phyloP scores from a whole-genome alignment of 2,888 invertebrate species.

The Meta bourneti region DNA sequence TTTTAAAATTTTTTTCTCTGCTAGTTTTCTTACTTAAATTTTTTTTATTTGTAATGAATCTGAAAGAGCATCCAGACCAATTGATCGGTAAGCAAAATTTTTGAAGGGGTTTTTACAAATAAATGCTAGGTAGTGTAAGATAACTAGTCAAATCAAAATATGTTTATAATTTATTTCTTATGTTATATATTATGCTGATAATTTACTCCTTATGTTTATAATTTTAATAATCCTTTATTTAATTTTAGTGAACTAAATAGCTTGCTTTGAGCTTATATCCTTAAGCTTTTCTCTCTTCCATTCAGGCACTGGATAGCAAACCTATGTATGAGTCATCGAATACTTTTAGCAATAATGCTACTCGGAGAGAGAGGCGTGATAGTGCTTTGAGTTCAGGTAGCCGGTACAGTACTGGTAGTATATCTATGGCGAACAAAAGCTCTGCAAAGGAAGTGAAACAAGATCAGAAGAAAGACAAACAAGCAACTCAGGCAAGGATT shows the following conservation, averaged over 20 bases:
- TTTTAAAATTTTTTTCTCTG: too few species aligned
- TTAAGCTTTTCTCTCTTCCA: neutral
- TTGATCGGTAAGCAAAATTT: too few species aligned
- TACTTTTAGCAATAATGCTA: conserved; percentile 21
- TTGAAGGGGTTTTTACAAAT: too few species aligned
- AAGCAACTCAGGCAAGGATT: conserved; percentile 44
- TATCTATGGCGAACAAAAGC: conserved; percentile 50
- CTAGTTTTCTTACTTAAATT: too few species aligned
- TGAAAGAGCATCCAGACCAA: too few species aligned
- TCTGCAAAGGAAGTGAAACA: conserved; percentile 46
- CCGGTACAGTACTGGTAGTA: conserved; percentile 54
- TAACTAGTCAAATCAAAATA: too few species aligned
- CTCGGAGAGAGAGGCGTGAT: conserved; percentile 64
- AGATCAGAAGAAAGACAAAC: conserved; percentile 61
- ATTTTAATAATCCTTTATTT: neutral
- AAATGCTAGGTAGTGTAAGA: too few species aligned
- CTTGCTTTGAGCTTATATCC: neutral
- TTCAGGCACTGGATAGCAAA: conserved; percentile 47
- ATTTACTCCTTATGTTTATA: neutral
- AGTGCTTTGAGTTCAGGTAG: conserved; percentile 72
- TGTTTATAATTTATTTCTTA: neutral
- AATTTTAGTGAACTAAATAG: too few species aligned
- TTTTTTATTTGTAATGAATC: too few species aligned
- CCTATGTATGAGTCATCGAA: conserved; percentile 39
- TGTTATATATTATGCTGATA: neutral